Conservation (phyloP, 2,113 vertebrate genomes). For the Oncorhynchus mykiss region DNA sequence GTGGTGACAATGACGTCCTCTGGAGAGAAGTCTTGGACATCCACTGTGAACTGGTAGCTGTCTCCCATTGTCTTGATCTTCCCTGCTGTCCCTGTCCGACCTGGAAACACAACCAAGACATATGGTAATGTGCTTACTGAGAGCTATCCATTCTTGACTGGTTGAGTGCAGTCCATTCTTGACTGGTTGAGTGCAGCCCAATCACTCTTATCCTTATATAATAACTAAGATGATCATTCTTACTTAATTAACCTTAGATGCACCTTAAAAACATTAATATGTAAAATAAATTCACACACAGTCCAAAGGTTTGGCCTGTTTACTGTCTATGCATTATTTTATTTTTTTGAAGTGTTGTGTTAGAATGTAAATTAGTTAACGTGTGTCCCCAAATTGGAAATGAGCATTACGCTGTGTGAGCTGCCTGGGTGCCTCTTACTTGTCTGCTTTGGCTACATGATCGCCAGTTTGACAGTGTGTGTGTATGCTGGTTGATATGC, state of each 20-base stretch:
- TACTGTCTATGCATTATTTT: not conserved
- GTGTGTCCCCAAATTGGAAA: slow-evolving; percentile 26
- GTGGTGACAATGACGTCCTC: slow-evolving; percentile 97
- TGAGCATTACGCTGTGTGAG: slow-evolving; percentile 12
- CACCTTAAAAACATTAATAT: not conserved
- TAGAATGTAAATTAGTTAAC: slow-evolving; percentile 17
- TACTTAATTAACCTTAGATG: too few relatives aligned
- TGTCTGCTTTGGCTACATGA: slow-evolving; percentile 30
- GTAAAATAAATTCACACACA: not conserved
- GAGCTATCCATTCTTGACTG: not conserved
- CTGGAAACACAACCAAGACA: slow-evolving; percentile 48
- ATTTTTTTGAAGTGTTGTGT: not conserved
- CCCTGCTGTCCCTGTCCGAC: slow-evolving; percentile 69
- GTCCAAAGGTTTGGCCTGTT: not conserved
- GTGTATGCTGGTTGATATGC: slow-evolving; percentile 51
- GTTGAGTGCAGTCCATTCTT: not conserved
- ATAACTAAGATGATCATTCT: too few relatives aligned
- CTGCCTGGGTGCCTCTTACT: not conserved
- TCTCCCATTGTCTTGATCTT: slow-evolving; percentile 90
- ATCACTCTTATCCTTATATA: too few relatives aligned
- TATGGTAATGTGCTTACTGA: not conserved
- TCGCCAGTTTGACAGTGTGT: slow-evolving; percentile 37
- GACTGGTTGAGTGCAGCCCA: too few relatives aligned
- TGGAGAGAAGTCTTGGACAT: slow-evolving; percentile 91
- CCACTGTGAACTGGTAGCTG: slow-evolving; percentile 93